phyloP scores from a whole-genome alignment of 2,888 invertebrate genomes.

The Myathropa florea region DNA sequence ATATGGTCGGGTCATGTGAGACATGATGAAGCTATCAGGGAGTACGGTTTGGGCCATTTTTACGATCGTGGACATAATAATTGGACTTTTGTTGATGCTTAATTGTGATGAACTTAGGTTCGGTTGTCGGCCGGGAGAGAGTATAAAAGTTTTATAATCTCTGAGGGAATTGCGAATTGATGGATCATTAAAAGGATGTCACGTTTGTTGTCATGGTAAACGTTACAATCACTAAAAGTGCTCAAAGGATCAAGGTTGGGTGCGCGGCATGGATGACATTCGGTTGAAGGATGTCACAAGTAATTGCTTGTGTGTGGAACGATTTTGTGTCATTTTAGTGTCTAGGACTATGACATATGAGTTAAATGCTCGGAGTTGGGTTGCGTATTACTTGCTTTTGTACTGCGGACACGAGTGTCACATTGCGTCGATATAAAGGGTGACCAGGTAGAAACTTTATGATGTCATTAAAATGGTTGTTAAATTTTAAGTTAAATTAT shows the following conservation, averaged over 20 bases:
- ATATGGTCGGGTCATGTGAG: conserved; percentile 14
- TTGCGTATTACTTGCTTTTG: background rate
- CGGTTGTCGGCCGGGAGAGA: conserved; percentile 30
- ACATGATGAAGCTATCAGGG: conserved; percentile 53
- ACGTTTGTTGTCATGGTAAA: conserved; percentile 63
- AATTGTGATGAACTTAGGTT: conserved; percentile 66
- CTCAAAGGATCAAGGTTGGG: conserved; percentile 24
- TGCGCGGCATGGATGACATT: background rate
- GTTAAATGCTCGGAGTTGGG: background rate
- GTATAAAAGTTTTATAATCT: conserved; percentile 61
- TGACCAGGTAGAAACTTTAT: background rate
- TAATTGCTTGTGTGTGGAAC: conserved; percentile 8
- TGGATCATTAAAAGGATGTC: conserved; percentile 68
- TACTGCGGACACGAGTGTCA: background rate
- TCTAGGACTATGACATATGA: background rate
- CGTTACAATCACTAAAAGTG: conserved; percentile 45
- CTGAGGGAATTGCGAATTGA: conserved; percentile 55
- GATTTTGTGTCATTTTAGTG: conserved; percentile 1
- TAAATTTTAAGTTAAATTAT: background rate
- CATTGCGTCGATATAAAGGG: background rate
- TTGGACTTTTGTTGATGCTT: conserved; percentile 64
- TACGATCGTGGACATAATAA: conserved; percentile 67
- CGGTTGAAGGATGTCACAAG: background rate
- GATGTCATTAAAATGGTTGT: background rate
- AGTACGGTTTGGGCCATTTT: conserved; percentile 35